Conservation (phyloP, 2,797 vertebrate genomes). For the Schizothorax lantsangensis region DNA sequence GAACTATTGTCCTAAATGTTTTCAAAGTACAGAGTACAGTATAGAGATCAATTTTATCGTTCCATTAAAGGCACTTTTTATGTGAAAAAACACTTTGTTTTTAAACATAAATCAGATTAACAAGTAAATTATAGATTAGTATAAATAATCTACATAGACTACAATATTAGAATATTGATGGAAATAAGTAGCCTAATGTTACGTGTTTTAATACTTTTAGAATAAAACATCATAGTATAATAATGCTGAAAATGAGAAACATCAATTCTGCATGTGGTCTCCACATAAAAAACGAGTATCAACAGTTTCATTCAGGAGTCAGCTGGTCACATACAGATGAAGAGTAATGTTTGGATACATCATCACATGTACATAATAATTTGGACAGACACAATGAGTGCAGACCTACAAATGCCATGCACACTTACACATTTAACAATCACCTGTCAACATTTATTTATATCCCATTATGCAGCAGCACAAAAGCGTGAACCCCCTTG, state of each 20-base stretch:
- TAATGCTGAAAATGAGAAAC: neutral
- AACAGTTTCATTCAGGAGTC: neutral
- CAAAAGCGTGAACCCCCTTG: neutral
- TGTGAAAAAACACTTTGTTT: neutral
- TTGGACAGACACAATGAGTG: slow-evolving; percentile 3
- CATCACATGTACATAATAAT: neutral
- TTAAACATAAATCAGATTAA: neutral
- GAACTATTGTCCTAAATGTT: neutral
- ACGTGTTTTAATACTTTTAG: neutral
- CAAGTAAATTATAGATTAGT: neutral
- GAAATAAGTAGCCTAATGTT: neutral
- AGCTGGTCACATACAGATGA: neutral
- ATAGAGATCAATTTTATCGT: neutral
- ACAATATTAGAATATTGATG: neutral
- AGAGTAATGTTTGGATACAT: neutral
- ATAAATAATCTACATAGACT: neutral
- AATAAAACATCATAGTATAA: too few relatives aligned
- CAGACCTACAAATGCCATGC: slow-evolving; percentile 13
- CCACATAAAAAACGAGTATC: neutral
- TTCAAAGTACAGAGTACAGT: neutral
- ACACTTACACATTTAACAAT: slow-evolving; percentile 7
- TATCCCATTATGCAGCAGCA: neutral
- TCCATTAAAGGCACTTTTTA: neutral
- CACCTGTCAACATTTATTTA: slow-evolving; percentile 19
- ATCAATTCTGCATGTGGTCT: neutral